Evolutionary conservation across 1,140 invertebrate species (phyloP), one percentile per base, ranked within the genome.

Genomic region (Steinernema khuongi): DNA sequence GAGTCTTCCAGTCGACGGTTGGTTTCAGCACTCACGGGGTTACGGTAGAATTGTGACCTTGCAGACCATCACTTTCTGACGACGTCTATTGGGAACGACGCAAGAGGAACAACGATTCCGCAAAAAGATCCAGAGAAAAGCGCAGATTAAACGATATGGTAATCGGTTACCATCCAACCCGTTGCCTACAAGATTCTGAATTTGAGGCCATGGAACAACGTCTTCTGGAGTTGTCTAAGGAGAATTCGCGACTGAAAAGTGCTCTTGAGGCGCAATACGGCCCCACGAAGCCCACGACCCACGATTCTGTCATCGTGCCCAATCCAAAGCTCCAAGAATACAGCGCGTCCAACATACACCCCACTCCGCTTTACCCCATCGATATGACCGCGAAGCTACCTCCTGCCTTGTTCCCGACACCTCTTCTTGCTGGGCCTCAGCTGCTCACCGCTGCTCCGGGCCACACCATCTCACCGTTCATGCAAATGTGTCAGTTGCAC

Each of bases 71-170:
- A 22, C 4, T 60, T 26, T 60, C 50, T 14, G 50, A 87, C 70
- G 85, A 86, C 19, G 81, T 84, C 1, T 87, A 87, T 71, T 86
- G 85, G 86, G 86, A 87, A 67, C 74, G 86, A 32, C 77, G 87
- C 14, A 60, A 86, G 43, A 86, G 86, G 70, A 87, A 87, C 77
- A 87, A 87, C 78, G 87, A 87, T 69, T 85, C 87, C 1, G 86
- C 87, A 0, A 86, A 86, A 74, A 60, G 86, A 67, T 87, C 86
- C 22, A 75, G 87, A 30, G 87, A 87, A 73, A 79, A 85, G 7
- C 50, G 87, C 43, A 71, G 87, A 26, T 80, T 81, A 26, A 87
- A 87, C 74, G 86, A 87, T 73, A 85, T 79, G 31, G 50, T 60
- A 26, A 60, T 14, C 2, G 4, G 4, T 60, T n/a, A 60, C 2